phyloP scores from a whole-genome alignment of 2,797 vertebrate species.

The Acrossocheilus fasciatus region DNA sequence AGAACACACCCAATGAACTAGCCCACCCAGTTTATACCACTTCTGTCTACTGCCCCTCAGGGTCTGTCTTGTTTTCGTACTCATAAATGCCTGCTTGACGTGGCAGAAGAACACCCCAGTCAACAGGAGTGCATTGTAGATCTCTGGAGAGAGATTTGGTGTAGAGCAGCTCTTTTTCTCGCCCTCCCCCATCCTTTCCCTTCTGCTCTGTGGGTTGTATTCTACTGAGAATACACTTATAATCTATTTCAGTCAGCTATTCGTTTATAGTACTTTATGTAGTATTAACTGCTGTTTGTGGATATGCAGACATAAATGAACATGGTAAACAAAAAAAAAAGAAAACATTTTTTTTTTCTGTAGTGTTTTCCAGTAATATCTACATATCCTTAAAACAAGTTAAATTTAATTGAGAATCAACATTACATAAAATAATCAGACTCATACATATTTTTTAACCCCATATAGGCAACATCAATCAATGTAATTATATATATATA shows the following conservation, averaged over 20 bases:
- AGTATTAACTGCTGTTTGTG: no score
- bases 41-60: not conserved
- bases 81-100: constrained; percentile 32
- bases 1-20: not conserved
- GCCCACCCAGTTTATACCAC: not conserved
- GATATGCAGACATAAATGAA: no score
- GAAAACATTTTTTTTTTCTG: no score
- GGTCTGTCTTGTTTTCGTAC: constrained; percentile 17
- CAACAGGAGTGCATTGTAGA: constrained; percentile 35
- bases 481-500: no score
- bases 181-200: not conserved
- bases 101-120: constrained; percentile 25
- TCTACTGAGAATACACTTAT: constrained; percentile 6
- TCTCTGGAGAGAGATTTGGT: constrained; percentile 40
- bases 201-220: not conserved
- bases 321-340: no score
- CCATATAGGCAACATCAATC: no score
- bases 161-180: not conserved
- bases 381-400: no score
- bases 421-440: no score
- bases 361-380: no score
- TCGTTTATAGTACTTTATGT: not conserved
- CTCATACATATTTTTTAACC: no score
- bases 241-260: not conserved
- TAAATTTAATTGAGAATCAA: no score